These are phyloP conservation scores for Silurus aristotelis DNA, from an alignment of 2,797 vertebrate genomes.

Conservation along the genomic window DNA sequence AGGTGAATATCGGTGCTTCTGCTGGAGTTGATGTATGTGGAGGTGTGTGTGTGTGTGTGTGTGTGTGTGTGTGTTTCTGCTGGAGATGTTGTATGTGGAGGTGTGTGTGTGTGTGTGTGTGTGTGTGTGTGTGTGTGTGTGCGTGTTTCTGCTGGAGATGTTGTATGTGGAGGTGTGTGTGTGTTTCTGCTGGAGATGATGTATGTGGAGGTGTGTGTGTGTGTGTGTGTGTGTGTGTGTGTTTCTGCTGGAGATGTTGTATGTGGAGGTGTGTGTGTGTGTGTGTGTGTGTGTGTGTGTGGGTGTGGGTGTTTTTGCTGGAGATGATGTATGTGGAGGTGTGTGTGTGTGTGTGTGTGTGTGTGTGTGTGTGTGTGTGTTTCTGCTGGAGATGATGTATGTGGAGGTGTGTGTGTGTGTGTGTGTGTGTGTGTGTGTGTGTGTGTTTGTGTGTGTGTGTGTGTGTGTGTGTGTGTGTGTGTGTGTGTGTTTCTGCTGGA, in stretches of 20 bases:
- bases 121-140: not conserved
- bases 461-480: too few species aligned
- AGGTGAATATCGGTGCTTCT: too few species aligned
- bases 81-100: too few species aligned
- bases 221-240: not conserved
- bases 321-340: too few species aligned
- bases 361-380: not conserved
- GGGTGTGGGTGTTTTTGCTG: too few species aligned
- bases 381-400: too few species aligned
- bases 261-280: not conserved
- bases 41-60: not conserved
- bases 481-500: not conserved
- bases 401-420: not conserved
- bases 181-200: too few species aligned
- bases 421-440: not conserved
- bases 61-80: not conserved
- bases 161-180: not conserved
- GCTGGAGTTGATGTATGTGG: too few species aligned
- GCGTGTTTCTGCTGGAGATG: too few species aligned
- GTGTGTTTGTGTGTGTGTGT: not conserved
- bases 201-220: too few species aligned
- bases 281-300: not conserved
- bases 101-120: too few species aligned
- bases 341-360: not conserved
- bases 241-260: too few species aligned